Evolutionary conservation across 2,888 invertebrate genomes (phyloP), one percentile per base, ranked within the genome.

Genomic region (Eupithecia centaureata): DNA sequence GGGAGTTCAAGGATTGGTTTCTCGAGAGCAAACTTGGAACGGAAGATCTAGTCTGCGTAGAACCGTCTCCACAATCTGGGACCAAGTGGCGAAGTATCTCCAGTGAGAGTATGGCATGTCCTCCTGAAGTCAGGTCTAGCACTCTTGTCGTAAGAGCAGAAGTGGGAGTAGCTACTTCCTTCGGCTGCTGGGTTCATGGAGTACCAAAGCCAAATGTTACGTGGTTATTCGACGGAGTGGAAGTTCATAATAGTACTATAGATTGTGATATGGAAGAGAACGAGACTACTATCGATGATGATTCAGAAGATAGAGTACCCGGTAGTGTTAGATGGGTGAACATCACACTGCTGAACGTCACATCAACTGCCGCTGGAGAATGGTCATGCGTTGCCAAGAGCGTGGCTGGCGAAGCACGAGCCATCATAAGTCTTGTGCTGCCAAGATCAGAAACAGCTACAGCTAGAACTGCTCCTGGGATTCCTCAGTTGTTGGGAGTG

Each of bases 1-100:
- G 97, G 62, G 96, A 96, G 68, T 97, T 98, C 79, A 95, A 97
- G 68, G 95, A 95, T 77, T 98, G 98, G 97, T 95, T 97, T 83
- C 94, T 97, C 63, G 94, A 95, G 62, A 96, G 95, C 79, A 97
- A 97, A 78, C 93, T 98, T 63, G 96, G 96, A 71, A 96, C 96
- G 13, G 95, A 96, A 73, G 95, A 96, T 52, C 94, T 97, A 75
- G 93, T 95, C 61, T 97, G 97, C 81, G 95, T 95, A 15, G 95
- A 95, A 61, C 98, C 98, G 1, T 90, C 94, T 5, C 93, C 94
- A 59, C 93, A 97, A 72, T 94, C 95, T 69, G 96, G 95, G 61
- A 95, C 95, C 72, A 94, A 94, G 74, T 98, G 98, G 98, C 95
- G 97, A 73, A 95, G 95, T 75, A 95, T 98, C 12, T 93, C 95